Base-by-base conservation (phyloP, 2,113 vertebrate species). In the Thomomys bottae region DNA sequence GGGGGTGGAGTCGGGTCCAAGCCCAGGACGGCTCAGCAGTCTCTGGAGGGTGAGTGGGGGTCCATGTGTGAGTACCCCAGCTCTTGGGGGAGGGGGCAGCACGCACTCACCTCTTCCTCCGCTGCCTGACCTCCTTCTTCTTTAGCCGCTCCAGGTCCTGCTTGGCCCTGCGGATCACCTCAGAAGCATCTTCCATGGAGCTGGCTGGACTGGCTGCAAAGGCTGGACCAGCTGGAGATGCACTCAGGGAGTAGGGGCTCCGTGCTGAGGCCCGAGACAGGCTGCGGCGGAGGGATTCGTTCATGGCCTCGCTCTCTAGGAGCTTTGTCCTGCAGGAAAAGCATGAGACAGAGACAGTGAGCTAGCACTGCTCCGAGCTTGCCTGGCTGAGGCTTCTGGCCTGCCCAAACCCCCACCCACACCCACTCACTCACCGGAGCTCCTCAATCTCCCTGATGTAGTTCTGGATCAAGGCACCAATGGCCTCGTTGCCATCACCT, bases 381-480 rank as follows among this genome's bases (percentile, higher is more conserved):
- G 4, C 18, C 68, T 1, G 1, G 30, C 79, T 17, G 0, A 32
- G 6, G 15, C 15, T 15, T 72, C 14, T 10, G 0, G 26, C 10
- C 42, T 11, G 18, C 64, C n/a, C 9, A 4, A n/a, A n/a, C n/a
- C n/a, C n/a, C n/a, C 45, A 26, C 21, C 78, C 36, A 98, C 98
- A 95, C 95, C 9, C 8, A 3, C 85, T 34, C 42, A 30, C 93
- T 97, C 94, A 99, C 99, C 99, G 98, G 10, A 99, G 98, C 94
- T 99, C 99, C 92, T 99, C 99, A 0, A 99, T 98, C 96, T 99
- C 99, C 83, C 98, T 96, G 96, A 99, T 99, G 95, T 99, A 99
- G 96, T 99, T 99, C 97, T 99, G 99, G 94, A 99, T 99, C 73
- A 99, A 97, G 68, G 98, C 87, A 0, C 99, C 98, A 0, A 99